Base-by-base conservation (phyloP, 2,113 vertebrate species). In the Chlorodrepanis virens region DNA sequence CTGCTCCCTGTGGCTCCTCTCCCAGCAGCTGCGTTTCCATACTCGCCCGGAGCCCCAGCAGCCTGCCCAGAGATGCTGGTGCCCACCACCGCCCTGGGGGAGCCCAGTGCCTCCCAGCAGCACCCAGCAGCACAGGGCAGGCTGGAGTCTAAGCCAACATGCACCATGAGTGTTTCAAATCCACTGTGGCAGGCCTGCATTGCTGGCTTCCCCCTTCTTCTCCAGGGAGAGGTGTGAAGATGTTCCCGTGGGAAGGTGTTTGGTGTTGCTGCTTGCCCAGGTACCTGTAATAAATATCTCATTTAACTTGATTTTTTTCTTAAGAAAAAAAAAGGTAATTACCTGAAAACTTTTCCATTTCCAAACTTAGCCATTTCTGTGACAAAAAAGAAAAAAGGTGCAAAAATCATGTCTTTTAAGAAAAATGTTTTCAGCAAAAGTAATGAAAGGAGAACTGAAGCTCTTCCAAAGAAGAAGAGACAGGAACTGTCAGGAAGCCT, bases 191-290 rank as follows among this genome's bases (percentile, higher is more conserved):
- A 65, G 21, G 42, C n/a, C 68, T 53, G n/a, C 39, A 27, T 10
- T 0, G 0, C 42, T 4, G 7, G 6, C 21, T 61, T 56, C 31
- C 22, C 37, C 7, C 0, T 0, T 52, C 0, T 0, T 52, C 37
- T 76, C 29, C 18, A 4, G 0, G 4, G 31, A 9, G 28, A 45
- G 33, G 18, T 11, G 19, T 54, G 31, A 64, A 53, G 31, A 53
- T 54, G 20, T 14, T 65, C 49, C 20, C 5, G 5, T 8, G 33
- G 27, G 35, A 63, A 39, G 12, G 10, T 3, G 2, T 28, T 56
- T 27, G 9, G 10, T 52, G 49, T 9, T 45, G 28, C 45, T 84
- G 8, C 20, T 82, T 93, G 25, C 15, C 29, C 44, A 39, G 8
- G 29, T 42, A 42, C 9, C 47, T 64, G 14, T 7, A 35, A 39